Evolutionary conservation across 2,888 invertebrate genomes (phyloP).

Genomic region (Zelleria hepariella): DNA sequence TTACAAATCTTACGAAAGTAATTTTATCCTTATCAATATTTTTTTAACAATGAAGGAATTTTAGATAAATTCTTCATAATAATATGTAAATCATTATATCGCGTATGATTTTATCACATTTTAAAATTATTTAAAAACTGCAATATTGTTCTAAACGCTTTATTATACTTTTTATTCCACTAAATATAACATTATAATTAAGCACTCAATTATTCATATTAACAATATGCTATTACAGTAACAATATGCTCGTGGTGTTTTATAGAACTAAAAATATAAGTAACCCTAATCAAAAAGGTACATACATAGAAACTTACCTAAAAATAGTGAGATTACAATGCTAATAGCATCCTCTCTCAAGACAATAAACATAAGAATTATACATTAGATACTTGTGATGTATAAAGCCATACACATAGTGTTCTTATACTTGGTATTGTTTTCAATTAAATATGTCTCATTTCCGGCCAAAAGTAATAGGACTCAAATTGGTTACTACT

Average conservation of each 20-base stretch:
- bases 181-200: not conserved
- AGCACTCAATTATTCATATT: not conserved
- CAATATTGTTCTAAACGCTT: not conserved
- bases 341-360: not conserved
- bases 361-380: not conserved
- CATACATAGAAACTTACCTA: not conserved
- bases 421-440: not conserved
- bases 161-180: not conserved
- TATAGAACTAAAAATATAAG: not conserved
- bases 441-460: not conserved
- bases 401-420: too few species aligned
- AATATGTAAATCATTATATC: too few species aligned
- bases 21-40: too few species aligned
- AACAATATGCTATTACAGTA: too few species aligned
- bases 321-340: not conserved
- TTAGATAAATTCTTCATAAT: too few species aligned
- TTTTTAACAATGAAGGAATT: too few species aligned
- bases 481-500: not conserved
- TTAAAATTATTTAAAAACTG: not conserved
- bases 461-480: not conserved
- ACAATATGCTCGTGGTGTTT: not conserved
- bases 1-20: too few species aligned
- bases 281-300: not conserved
- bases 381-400: too few species aligned
- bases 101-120: too few species aligned